Conservation (phyloP, 2,888 invertebrate species). For the Thyatira batis region DNA sequence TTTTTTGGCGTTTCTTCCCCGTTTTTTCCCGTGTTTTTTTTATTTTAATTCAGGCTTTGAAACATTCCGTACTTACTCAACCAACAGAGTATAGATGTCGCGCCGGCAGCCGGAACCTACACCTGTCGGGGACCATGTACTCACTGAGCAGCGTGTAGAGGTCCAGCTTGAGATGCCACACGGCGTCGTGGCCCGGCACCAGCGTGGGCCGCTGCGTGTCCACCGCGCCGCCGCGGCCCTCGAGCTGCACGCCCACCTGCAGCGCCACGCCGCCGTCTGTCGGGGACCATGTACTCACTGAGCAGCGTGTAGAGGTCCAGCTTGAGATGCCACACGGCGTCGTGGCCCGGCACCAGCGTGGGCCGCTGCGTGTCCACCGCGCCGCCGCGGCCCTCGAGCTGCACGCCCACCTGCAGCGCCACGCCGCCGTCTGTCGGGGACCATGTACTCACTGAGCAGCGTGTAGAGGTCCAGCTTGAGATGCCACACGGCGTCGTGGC, state of each 20-base stretch:
- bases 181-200: constrained; percentile 86
- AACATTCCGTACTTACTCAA: too few species aligned
- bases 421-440: too few species aligned
- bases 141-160: constrained; percentile 83
- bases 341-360: constrained; percentile 84
- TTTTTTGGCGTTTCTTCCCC: too few species aligned
- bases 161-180: constrained; percentile 93
- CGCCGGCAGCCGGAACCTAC: too few species aligned
- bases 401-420: too few species aligned
- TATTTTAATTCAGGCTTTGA: too few species aligned
- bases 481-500: constrained; percentile 90
- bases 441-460: constrained; percentile 77
- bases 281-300: constrained; percentile 75
- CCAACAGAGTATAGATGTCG: too few species aligned
- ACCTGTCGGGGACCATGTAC: too few species aligned
- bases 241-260: constrained; percentile 83
- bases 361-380: constrained; percentile 83
- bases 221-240: constrained; percentile 85
- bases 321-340: constrained; percentile 92
- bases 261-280: constrained; percentile 88
- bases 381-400: constrained; percentile 84
- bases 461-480: constrained; percentile 88
- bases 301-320: constrained; percentile 86
- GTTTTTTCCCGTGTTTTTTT: too few species aligned
- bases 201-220: constrained; percentile 83